These are phyloP conservation scores for Bradypodion pumilum DNA, from an alignment of 2,797 vertebrate genomes.

Conservation along the genomic window DNA sequence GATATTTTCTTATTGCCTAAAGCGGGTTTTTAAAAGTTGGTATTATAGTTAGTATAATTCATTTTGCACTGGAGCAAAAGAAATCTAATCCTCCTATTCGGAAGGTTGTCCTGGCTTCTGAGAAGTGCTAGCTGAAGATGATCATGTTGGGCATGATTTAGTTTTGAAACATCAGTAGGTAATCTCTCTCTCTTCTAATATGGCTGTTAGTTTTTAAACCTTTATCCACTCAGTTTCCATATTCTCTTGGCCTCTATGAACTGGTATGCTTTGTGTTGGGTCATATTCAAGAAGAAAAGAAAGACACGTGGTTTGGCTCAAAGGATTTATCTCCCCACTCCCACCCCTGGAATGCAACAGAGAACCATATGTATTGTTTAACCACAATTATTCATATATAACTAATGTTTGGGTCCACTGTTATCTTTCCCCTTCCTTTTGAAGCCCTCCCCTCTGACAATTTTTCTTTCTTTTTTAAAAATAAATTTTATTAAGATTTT, in stretches of 20 bases:
- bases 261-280: conserved; percentile 33
- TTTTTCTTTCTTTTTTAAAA: too few species aligned
- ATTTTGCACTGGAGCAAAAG: background rate
- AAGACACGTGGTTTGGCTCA: conserved; percentile 52
- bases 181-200: conserved; percentile 28
- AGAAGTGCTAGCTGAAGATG: conserved; percentile 6
- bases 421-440: conserved; percentile 21
- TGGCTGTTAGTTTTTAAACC: conserved; percentile 35
- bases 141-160: conserved; percentile 12
- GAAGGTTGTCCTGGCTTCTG: conserved; percentile 20
- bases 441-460: background rate
- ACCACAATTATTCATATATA: conserved; percentile 31
- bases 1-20: background rate
- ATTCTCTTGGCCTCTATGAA: conserved; percentile 27
- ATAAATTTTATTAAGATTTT: too few species aligned
- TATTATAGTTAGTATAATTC: background rate
- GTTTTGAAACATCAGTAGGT: conserved; percentile 27
- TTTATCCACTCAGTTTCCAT: conserved; percentile 42
- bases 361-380: conserved; percentile 33
- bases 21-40: background rate
- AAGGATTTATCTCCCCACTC: conserved; percentile 23
- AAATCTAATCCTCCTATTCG: conserved; percentile 16
- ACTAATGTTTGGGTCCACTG: conserved; percentile 31
- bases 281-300: conserved; percentile 32
- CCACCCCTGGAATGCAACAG: conserved; percentile 41